phyloP scores from a whole-genome alignment of 2,888 invertebrate species.

The Tenthredo scrophulariae region DNA sequence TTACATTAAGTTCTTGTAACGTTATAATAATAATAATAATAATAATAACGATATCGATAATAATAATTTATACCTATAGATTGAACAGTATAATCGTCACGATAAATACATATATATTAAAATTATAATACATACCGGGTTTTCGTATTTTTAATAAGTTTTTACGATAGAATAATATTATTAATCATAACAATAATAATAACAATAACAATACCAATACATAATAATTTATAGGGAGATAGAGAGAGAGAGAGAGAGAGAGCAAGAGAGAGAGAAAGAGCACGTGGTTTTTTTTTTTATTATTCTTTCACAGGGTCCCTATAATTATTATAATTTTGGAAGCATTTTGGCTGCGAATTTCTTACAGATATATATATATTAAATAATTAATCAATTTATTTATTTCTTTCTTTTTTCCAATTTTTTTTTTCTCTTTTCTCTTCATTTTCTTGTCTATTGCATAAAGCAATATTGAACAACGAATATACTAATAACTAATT shows the following conservation, averaged over 20 bases:
- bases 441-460: background rate
- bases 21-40: slow-evolving; percentile 12
- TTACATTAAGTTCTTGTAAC: slow-evolving; percentile 14
- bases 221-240: background rate
- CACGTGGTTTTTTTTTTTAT: background rate
- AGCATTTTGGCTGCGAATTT: slow-evolving; percentile 1
- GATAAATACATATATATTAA: background rate
- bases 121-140: slow-evolving; percentile 22
- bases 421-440: background rate
- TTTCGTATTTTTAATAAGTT: slow-evolving; percentile 22
- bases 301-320: background rate
- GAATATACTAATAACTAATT: background rate
- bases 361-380: background rate
- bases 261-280: background rate
- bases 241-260: background rate
- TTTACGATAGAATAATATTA: background rate
- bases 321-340: background rate
- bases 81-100: background rate
- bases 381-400: too few species aligned
- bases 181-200: background rate
- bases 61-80: background rate
- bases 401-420: too few species aligned
- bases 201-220: background rate
- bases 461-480: background rate
- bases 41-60: slow-evolving; percentile 9